Evolutionary conservation across 2,797 vertebrate genomes (phyloP).

Genomic region (Helarctos malayanus): DNA sequence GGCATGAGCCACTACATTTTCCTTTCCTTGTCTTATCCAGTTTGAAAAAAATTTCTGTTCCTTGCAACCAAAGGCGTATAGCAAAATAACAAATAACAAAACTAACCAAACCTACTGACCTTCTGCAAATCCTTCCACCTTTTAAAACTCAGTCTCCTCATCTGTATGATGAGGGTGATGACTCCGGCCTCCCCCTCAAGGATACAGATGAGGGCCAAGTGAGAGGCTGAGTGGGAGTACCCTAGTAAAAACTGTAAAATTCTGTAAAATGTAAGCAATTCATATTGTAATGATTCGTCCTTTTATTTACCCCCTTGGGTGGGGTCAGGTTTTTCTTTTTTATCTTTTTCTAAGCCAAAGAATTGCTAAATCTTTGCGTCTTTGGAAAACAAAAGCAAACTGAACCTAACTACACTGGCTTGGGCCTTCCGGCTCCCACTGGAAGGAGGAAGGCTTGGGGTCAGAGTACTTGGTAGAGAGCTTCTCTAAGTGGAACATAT

Average conservation of each 20-base stretch:
- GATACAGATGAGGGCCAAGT: neutral
- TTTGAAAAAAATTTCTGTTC: neutral
- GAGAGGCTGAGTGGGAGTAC: neutral
- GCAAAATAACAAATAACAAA: neutral
- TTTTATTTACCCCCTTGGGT: neutral
- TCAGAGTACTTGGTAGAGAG: rapidly evolving
- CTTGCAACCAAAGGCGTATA: neutral
- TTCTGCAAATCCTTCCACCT: neutral
- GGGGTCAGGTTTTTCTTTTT: neutral
- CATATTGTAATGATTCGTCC: no score
- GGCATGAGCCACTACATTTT: neutral
- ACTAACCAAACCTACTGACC: neutral
- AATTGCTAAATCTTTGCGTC: neutral
- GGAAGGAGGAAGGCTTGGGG: no score
- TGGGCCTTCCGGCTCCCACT: neutral
- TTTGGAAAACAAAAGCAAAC: neutral
- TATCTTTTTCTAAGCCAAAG: neutral
- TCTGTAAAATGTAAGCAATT: neutral
- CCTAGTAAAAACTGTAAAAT: neutral
- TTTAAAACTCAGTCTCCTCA: neutral
- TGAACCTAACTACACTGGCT: neutral
- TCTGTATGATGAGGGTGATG: constrained; percentile 22
- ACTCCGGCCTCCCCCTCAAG: neutral
- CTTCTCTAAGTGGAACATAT: rapidly evolving
- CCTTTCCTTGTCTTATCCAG: neutral